phyloP scores from a whole-genome alignment of 2,888 invertebrate genomes.

The Caenorhabditis sp. region DNA sequence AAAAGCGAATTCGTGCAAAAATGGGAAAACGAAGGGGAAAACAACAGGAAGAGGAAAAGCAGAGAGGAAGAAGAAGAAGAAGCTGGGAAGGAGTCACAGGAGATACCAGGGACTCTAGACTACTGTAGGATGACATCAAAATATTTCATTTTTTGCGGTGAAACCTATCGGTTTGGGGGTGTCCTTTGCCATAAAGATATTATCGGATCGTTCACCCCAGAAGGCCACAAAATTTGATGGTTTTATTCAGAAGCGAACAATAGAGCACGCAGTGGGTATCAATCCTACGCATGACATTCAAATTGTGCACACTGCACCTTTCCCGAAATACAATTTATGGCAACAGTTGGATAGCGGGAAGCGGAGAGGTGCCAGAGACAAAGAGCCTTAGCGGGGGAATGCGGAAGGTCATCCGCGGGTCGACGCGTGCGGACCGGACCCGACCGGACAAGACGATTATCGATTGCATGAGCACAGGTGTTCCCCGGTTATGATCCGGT shows the following conservation, averaged over 20 bases:
- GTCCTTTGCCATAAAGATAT: no score
- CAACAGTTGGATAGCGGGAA: constrained; percentile 47
- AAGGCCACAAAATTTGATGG: no score
- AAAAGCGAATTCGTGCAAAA: constrained; percentile 16
- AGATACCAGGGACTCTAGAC: no score
- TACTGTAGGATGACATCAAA: no score
- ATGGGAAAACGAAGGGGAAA: constrained; percentile 1
- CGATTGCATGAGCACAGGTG: constrained; percentile 39
- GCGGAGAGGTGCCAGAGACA: constrained; percentile 23
- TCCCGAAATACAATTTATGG: constrained; percentile 17
- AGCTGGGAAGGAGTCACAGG: neutral
- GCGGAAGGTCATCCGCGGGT: constrained; percentile 50
- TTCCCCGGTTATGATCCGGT: constrained; percentile 9
- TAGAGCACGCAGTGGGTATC: no score
- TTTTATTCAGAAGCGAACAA: no score
- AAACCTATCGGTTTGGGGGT: no score
- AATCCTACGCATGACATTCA: neutral
- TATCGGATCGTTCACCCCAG: no score
- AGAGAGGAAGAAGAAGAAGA: neutral
- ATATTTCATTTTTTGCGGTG: no score
- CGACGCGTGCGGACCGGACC: constrained; percentile 8
- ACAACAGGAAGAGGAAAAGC: neutral
- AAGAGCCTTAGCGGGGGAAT: constrained; percentile 44
- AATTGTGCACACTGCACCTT: constrained; percentile 23
- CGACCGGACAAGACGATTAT: constrained; percentile 27